Evolutionary conservation across 2,888 invertebrate genomes (phyloP), one percentile per base, ranked within the genome.

Genomic region (Zeuzera pyrina): DNA sequence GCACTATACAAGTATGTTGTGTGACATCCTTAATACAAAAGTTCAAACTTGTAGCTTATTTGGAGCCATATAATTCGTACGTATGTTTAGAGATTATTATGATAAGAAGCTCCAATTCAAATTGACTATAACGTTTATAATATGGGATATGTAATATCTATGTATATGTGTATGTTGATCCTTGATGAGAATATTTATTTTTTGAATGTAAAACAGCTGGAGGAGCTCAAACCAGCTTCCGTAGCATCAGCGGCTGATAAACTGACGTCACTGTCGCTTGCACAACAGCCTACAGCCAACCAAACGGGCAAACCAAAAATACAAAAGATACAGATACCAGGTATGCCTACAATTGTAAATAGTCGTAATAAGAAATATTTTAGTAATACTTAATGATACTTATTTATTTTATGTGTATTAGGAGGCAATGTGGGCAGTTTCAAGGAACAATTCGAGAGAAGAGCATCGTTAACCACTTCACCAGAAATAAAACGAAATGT

Each of bases 361-460:
- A 16, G 7, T 4, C 4, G 16, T 4, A 7, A 16, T 16, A 16
- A 16, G 16, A 16, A 16, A 16, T 16, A 5, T 5, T 5, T 5
- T 5, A 16, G 7, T 16, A 16, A 16, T 16, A 16, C 4, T 16
- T 16, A 16, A 19, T 19, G 19, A 7, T 19, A 7, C 19, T 19
- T 19, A 19, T 19, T 19, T 19, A 8, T 19, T 19, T 22, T n/a
- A 10, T 10, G 11, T 22, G 22, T 22, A 10, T 22, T n/a, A 83
- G 87, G 87, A 16, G 92, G 93, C 10, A 94, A 91, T 62, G 94
- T 95, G 1, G 93, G 92, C 31, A 94, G 91, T 57, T 94, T 92
- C 47, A 94, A 94, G 49, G 91, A 91, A 51, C 93, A 92, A 50
- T 95, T 93, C 57, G 94, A 95, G 66, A 85, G 92, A 32, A 90